Percentiles rank a stretch among this genome's conserved stretches.
phyloP scores from a whole-genome alignment of 2,888 invertebrate genomes.

The Sialis lutaria region DNA sequence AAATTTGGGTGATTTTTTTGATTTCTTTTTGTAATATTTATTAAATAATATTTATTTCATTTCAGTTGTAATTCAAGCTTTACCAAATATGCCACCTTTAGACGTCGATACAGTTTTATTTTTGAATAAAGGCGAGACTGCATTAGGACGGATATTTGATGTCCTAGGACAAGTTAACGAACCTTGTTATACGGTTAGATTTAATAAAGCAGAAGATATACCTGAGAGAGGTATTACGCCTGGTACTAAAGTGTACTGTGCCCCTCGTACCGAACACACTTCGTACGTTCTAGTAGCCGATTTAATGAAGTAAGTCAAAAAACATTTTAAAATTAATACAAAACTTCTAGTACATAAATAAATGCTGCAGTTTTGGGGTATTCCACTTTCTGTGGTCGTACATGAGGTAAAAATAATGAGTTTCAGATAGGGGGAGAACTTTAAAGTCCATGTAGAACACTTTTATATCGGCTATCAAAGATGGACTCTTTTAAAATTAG shows the following conservation, averaged over 20 bases:
- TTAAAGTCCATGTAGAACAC: too few relatives aligned
- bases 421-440: too few relatives aligned
- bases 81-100: conserved; percentile 56
- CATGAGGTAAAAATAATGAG: too few relatives aligned
- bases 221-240: conserved; percentile 41
- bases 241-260: conserved; percentile 65
- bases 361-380: background rate
- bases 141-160: conserved; percentile 73
- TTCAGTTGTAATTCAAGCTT: conserved; percentile 58
- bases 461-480: too few relatives aligned
- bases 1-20: conserved; percentile 1
- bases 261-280: conserved; percentile 60
- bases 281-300: conserved; percentile 50
- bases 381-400: too few relatives aligned
- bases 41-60: conserved; percentile 9
- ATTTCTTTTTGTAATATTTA: background rate
- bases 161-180: conserved; percentile 74
- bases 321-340: background rate
- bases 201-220: conserved; percentile 66
- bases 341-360: background rate
- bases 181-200: conserved; percentile 81
- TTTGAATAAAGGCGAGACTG: conserved; percentile 54
- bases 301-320: conserved; percentile 3
- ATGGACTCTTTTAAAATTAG: too few relatives aligned
- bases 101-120: conserved; percentile 81